These are phyloP conservation scores for Ochropleura plecta DNA, from an alignment of 2,888 invertebrate species.

Conservation along the genomic window DNA sequence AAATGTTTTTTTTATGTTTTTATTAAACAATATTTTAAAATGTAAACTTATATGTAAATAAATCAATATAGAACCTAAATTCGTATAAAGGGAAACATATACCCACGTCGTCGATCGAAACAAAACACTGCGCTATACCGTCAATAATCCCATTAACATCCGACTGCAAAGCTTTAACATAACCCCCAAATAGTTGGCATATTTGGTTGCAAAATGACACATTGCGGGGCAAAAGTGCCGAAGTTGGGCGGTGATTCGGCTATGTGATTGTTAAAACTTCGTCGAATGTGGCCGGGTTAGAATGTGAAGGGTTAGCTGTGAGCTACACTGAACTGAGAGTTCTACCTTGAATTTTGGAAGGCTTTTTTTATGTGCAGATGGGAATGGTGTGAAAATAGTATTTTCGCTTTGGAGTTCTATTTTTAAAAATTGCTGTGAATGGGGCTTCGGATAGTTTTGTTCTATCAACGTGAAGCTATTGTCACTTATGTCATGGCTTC, in stretches of 20 bases:
- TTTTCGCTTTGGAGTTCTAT: neutral
- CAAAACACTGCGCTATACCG: slow-evolving; percentile 25
- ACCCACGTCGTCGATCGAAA: slow-evolving; percentile 22
- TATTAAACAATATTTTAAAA: too few species aligned
- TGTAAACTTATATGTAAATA: too few species aligned
- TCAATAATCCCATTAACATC: slow-evolving; percentile 50
- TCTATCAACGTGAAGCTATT: neutral
- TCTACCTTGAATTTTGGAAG: slow-evolving; percentile 13
- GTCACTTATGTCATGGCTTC: too few species aligned
- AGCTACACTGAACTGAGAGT: slow-evolving; percentile 9
- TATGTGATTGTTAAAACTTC: slow-evolving; percentile 82
- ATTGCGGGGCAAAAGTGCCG: slow-evolving; percentile 71
- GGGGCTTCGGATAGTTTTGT: neutral
- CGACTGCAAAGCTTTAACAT: slow-evolving; percentile 30
- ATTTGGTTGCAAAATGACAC: slow-evolving; percentile 74
- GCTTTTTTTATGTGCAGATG: slow-evolving; percentile 2
- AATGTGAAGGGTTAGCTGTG: slow-evolving; percentile 21
- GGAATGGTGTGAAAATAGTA: neutral
- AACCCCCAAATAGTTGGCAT: slow-evolving; percentile 65
- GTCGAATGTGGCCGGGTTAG: slow-evolving; percentile 62
- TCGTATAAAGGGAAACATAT: neutral
- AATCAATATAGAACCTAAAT: too few species aligned
- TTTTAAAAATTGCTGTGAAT: neutral
- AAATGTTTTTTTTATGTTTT: too few species aligned
- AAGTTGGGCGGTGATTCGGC: slow-evolving; percentile 71